Base-by-base conservation (phyloP, 2,888 invertebrate genomes). In the Eristalis arbustorum region DNA sequence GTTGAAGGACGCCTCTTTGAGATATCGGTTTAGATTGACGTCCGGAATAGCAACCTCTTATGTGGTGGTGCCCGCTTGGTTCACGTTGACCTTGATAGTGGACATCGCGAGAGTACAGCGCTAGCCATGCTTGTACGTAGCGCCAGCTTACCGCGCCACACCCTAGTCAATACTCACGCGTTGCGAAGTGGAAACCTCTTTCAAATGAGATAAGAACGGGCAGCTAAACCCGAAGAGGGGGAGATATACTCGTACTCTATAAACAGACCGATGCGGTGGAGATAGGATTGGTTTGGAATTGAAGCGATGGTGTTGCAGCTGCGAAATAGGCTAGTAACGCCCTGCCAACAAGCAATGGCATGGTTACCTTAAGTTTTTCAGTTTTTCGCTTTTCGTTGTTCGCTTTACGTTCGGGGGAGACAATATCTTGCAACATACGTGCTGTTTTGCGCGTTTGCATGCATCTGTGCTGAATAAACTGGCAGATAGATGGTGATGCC, bases 261-360 rank as follows among this genome's bases (percentile, higher is more conserved):
- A 77, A 84, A 80, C 79, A 84, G 68, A 28, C 84, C 84, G 88
- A 84, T 84, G 79, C 73, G 80, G 76, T 72, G n/a, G 18, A 84
- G 84, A 88, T 88, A 84, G 88, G 88, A 88, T 88, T 80, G 79
- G 79, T 79, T 88, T 37, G 63, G 76, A 84, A 76, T 75, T 69
- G 80, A 84, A 73, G 88, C 68, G 84, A 84, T 88, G 84, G 88
- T 88, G 84, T 84, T 88, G 88, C 88, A 88, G 88, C 88, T 88
- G 88, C 88, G 78, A 88, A 84, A 88, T 88, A 76, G 88, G 79
- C 73, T 76, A 84, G 72, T 80, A 84, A 82, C 88, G 88, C 88
- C 88, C 84, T 88, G 80, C 49, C 76, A 83, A 75, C 49, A 69
- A 83, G 83, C 72, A 83, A 68, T 79, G 83, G 78, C 79, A 87